These are phyloP conservation scores for Ctenopoma multispine DNA, from an alignment of 2,797 vertebrate genomes.

Conservation along the genomic window DNA sequence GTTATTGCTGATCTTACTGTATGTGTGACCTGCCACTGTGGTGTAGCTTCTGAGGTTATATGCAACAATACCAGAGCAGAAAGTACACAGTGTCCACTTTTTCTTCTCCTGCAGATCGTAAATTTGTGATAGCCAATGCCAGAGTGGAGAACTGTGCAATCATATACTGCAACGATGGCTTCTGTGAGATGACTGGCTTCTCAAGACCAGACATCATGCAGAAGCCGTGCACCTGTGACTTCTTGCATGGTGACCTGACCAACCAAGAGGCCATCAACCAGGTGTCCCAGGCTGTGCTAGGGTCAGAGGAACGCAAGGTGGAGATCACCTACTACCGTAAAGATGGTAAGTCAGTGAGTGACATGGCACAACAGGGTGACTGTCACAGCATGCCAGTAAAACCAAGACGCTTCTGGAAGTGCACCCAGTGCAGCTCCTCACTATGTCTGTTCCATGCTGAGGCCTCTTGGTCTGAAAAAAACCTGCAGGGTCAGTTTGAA, in stretches of 20 bases:
- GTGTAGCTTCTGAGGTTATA: conserved; percentile 24
- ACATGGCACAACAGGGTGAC: conserved; percentile 15
- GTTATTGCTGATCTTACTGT: conserved; percentile 1
- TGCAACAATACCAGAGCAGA: neutral
- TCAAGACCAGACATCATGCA: conserved; percentile 99
- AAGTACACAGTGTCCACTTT: conserved; percentile 2
- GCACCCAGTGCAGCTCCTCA: conserved; percentile 23
- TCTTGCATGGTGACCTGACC: conserved; percentile 95
- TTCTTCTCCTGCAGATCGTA: conserved; percentile 89
- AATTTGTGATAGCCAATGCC: conserved; percentile 99
- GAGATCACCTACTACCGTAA: conserved; percentile 98
- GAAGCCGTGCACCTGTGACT: conserved; percentile 97
- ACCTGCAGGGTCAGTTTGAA: conserved; percentile 44
- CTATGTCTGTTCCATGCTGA: conserved; percentile 22
- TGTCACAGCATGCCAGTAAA: conserved; percentile 18
- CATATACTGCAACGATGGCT: conserved; percentile 99
- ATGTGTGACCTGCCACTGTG: conserved; percentile 1
- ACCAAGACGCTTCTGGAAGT: conserved; percentile 24
- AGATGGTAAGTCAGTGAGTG: conserved; percentile 89
- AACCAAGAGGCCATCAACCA: conserved; percentile 91
- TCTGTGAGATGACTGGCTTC: conserved; percentile 99
- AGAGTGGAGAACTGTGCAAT: conserved; percentile 98
- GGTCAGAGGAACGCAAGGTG: conserved; percentile 97
- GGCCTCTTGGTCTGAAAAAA: conserved; percentile 38
- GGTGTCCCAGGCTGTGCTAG: conserved; percentile 92